Evolutionary conservation across 30 jellyfish, hydroid and myxozoan genomes (phyloP).

Genomic region (Clytia hemisphaerica): DNA sequence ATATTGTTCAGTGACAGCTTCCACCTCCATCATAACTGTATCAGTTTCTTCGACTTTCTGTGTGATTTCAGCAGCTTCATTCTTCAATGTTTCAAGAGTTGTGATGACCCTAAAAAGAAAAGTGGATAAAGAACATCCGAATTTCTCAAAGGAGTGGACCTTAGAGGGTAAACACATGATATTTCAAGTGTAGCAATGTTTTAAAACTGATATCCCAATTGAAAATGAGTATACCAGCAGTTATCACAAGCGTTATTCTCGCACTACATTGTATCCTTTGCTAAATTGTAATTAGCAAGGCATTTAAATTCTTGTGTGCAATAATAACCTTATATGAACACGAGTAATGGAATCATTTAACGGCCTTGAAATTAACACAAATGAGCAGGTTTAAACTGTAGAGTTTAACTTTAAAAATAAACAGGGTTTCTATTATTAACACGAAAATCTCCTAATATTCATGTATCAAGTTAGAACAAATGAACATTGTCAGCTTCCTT

Average conservation of each 20-base stretch:
- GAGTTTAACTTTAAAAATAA: too few relatives aligned
- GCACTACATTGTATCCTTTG: too few relatives aligned
- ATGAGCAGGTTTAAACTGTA: too few relatives aligned
- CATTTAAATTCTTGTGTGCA: too few relatives aligned
- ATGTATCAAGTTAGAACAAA: background rate
- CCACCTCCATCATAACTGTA: conserved; percentile 74
- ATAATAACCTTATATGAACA: too few relatives aligned
- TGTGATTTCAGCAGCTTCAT: conserved; percentile 83
- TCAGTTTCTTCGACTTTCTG: conserved; percentile 89
- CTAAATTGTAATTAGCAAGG: too few relatives aligned
- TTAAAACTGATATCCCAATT: conserved; percentile 14
- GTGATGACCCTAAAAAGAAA: conserved; percentile 57
- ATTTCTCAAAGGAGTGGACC: too few relatives aligned
- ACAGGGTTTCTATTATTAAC: background rate
- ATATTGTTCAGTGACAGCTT: conserved; percentile 76
- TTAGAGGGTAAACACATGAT: background rate
- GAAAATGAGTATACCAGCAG: conserved; percentile 19
- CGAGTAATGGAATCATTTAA: too few relatives aligned
- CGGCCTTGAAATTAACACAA: too few relatives aligned
- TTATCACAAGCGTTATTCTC: conserved; percentile 20
- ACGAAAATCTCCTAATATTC: background rate
- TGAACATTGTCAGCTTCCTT: background rate
- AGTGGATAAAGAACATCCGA: background rate
- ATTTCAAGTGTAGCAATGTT: conserved; percentile 15
- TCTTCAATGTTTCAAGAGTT: conserved; percentile 69